Percentiles rank a stretch among this genome's conserved stretches.
Evolutionary conservation across 2,797 vertebrate genomes (phyloP).

Genomic region (Enteromius unitaeniatus): DNA sequence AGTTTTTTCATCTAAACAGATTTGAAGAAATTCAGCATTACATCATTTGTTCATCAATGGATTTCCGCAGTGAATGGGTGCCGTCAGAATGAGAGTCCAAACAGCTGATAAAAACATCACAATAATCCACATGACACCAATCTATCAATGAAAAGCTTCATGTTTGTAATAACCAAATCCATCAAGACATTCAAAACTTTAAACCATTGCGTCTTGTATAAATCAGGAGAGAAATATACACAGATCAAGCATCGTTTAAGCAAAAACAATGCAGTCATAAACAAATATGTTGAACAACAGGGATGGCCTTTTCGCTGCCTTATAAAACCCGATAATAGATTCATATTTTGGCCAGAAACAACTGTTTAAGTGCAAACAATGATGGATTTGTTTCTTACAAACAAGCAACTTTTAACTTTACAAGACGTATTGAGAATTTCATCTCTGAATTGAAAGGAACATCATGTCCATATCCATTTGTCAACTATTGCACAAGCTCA

Average conservation of each 20-base stretch:
- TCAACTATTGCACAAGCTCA: constrained; percentile 57
- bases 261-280: neutral
- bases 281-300: neutral
- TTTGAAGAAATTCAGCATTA: neutral
- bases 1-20: neutral
- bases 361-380: neutral
- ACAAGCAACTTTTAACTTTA: neutral
- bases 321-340: neutral
- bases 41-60: neutral
- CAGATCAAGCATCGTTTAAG: neutral
- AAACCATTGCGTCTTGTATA: neutral
- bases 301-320: neutral
- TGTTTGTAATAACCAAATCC: neutral
- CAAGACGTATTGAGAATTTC: neutral
- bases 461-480: neutral
- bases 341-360: neutral
- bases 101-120: neutral
- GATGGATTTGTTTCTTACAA: neutral
- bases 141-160: neutral
- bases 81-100: neutral
- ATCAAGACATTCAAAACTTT: neutral
- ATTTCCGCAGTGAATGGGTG: neutral
- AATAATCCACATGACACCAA: neutral
- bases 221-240: neutral
- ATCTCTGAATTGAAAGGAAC: neutral